Base-by-base conservation (phyloP, 2,797 vertebrate species). In the Manis pentadactyla region DNA sequence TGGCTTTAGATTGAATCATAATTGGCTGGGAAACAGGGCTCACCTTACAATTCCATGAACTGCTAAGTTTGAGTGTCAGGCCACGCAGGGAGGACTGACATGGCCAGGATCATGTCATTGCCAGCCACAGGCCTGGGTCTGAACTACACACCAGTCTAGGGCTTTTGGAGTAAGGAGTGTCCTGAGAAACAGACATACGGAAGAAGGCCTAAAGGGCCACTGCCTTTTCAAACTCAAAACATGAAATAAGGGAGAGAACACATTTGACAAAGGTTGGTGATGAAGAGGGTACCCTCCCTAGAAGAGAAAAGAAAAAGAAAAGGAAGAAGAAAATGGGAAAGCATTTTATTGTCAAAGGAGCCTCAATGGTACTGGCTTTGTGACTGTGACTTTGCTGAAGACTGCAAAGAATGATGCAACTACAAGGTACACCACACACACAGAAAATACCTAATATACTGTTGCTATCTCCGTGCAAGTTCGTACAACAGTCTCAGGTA, bases 11-110 rank as follows among this genome's bases (percentile, higher is more conserved):
- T 92, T 42, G 77, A 97, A 90, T 96, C 96, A 69, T 96, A 98
- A 97, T n/a, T 98, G 97, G 78, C 85, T 97, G 86, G 91, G 95
- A 97, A 98, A 98, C 69, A 0, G 93, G 68, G 90, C 90, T 97
- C 92, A 97, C 87, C 82, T 97, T 93, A 94, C 68, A 83, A 79
- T 95, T 98, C 94, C 63, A 83, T 49, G 68, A 97, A 97, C 92
- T 93, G 88, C 96, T 96, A 71, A 73, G 63, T 96, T 96, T 96
- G 90, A 96, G 92, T 95, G 89, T 89, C 90, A 78, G 18, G 86
- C 91, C 81, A 93, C 95, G 98, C 94, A 97, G 87, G 2, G 34
- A 68, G 66, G 88, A 89, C 94, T 94, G 74, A 95, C 96, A 95
- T 85, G 96, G 75, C 71, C 94, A 94, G 34, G 59, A 94, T 77